A percentile compares a stretch with the other conserved stretches of the same genome.
These are phyloP conservation scores for Myripristis jacobus DNA, from an alignment of 2,797 vertebrate species.

Conservation along the genomic window DNA sequence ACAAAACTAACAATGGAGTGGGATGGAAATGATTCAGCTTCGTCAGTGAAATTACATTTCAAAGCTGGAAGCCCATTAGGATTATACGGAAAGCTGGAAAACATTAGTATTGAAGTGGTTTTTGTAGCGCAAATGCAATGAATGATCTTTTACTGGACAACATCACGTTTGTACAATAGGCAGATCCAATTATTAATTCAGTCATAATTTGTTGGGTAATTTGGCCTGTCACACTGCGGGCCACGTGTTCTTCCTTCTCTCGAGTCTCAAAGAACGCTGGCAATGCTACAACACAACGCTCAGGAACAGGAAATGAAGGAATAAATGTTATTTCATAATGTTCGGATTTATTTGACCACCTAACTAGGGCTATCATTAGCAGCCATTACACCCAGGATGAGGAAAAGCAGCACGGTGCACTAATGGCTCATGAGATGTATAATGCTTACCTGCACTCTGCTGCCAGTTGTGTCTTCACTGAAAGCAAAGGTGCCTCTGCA, in stretches of 20 bases:
- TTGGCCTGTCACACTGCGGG: slow-evolving; percentile 35
- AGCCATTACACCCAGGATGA: slow-evolving; percentile 45
- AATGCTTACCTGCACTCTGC: slow-evolving; percentile 43
- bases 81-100: slow-evolving; percentile 64
- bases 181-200: slow-evolving; percentile 55
- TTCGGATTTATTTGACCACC: slow-evolving; percentile 54
- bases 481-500: slow-evolving; percentile 39
- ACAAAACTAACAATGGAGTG: slow-evolving; percentile 50
- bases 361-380: slow-evolving; percentile 47
- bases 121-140: slow-evolving; percentile 68
- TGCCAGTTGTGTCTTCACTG: slow-evolving; percentile 48
- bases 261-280: slow-evolving; percentile 10
- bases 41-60: slow-evolving; percentile 63
- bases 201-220: slow-evolving; percentile 51
- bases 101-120: slow-evolving; percentile 70
- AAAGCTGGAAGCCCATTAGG: slow-evolving; percentile 60
- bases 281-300: not conserved
- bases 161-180: slow-evolving; percentile 45
- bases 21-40: slow-evolving; percentile 54
- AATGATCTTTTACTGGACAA: slow-evolving; percentile 66
- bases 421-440: slow-evolving; percentile 43
- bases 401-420: slow-evolving; percentile 28
- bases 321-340: slow-evolving; percentile 50
- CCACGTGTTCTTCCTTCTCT: slow-evolving; percentile 25
- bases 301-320: slow-evolving; percentile 14